Evolutionary conservation across 2,797 vertebrate genomes (phyloP).

Genomic region (Sparus aurata): DNA sequence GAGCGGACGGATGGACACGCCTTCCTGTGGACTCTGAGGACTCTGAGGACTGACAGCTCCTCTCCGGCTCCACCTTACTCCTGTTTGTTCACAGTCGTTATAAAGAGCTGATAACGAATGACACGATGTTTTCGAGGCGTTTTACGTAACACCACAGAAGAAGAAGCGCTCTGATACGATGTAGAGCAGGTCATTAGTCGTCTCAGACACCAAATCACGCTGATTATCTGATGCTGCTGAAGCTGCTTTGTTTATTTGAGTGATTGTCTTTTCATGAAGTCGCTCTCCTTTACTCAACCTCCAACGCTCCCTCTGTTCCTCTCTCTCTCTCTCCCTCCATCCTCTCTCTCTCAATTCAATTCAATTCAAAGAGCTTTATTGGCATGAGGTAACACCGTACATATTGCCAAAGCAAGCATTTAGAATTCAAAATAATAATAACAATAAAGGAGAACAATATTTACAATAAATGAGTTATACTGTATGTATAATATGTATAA

Average conservation of each 20-base stretch:
- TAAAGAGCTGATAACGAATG: conserved; percentile 41
- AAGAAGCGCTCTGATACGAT: conserved; percentile 4
- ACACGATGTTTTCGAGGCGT: conserved; percentile 19
- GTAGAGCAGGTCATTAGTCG: conserved; percentile 25
- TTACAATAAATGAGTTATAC: too few relatives aligned
- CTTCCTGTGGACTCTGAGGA: conserved; percentile 21
- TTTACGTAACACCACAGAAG: conserved; percentile 29
- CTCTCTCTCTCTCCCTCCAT: too few relatives aligned
- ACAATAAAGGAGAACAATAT: too few relatives aligned
- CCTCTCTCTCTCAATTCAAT: too few relatives aligned
- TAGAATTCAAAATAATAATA: too few relatives aligned
- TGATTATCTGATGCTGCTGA: conserved; percentile 43
- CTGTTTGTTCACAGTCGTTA: conserved; percentile 41
- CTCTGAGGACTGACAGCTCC: conserved; percentile 8
- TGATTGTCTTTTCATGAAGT: conserved; percentile 47
- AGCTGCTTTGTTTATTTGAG: conserved; percentile 42
- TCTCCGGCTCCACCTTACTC: conserved; percentile 33
- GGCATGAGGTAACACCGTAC: too few relatives aligned
- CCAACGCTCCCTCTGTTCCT: conserved; percentile 28
- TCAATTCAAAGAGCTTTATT: too few relatives aligned
- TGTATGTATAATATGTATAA: too few relatives aligned
- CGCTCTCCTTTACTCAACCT: conserved; percentile 30
- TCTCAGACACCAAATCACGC: conserved; percentile 18
- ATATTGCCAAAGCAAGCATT: too few relatives aligned
- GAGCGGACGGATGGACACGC: not conserved